Conservation (phyloP, 2,888 invertebrate genomes). For the Acanthoscelides obtectus region DNA sequence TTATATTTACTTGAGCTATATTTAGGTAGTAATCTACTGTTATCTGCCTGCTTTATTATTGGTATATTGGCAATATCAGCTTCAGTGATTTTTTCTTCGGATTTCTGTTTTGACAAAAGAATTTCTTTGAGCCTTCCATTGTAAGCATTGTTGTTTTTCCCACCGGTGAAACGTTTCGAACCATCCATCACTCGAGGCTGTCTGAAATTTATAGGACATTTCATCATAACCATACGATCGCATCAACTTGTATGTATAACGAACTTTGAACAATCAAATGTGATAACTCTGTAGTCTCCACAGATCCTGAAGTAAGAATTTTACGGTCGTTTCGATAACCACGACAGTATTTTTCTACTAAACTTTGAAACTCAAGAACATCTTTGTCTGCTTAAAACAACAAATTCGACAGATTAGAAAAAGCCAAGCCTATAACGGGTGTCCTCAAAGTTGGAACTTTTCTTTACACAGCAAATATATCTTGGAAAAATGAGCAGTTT, state of each 20-base stretch:
- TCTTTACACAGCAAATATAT: too few relatives aligned
- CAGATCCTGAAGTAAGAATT: too few relatives aligned
- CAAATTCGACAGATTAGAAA: too few relatives aligned
- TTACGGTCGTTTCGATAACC: too few relatives aligned
- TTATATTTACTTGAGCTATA: conserved; percentile 51
- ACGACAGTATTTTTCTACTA: too few relatives aligned
- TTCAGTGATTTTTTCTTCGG: conserved; percentile 19
- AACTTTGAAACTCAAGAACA: too few relatives aligned
- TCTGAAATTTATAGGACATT: background rate
- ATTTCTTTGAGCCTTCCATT: conserved; percentile 30
- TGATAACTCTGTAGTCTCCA: too few relatives aligned
- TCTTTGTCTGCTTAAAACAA: too few relatives aligned
- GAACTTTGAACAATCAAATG: background rate
- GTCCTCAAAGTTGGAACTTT: too few relatives aligned
- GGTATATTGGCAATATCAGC: conserved; percentile 48
- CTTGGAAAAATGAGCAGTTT: too few relatives aligned
- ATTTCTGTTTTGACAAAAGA: conserved; percentile 20
- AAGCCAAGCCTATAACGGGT: too few relatives aligned
- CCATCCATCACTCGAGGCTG: background rate
- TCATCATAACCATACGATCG: background rate
- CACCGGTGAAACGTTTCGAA: background rate
- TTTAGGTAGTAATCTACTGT: conserved; percentile 61
- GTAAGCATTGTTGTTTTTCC: conserved; percentile 22
- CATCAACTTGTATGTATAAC: background rate
- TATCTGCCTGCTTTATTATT: conserved; percentile 66